A percentile compares a stretch with the other conserved stretches of the same genome.
phyloP scores from a whole-genome alignment of 2,113 vertebrate species.

The Megaptera novaeangliae region DNA sequence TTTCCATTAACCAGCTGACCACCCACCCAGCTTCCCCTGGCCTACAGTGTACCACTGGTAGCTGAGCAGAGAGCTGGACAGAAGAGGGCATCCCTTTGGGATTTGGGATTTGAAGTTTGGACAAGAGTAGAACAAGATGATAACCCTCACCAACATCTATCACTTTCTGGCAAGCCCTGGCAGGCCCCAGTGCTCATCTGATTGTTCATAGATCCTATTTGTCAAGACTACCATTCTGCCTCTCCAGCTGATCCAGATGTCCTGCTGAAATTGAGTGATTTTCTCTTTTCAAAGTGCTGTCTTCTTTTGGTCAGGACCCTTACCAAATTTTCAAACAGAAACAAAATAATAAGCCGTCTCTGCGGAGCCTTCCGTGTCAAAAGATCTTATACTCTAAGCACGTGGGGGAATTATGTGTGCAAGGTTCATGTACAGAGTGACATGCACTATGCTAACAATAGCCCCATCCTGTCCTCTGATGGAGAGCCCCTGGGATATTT shows the following conservation, averaged over 20 bases:
- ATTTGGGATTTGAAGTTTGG: neutral
- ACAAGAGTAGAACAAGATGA: neutral
- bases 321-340: slow-evolving; percentile 32
- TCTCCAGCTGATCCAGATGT: neutral
- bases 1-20: neutral
- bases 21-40: neutral
- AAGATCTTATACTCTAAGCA: slow-evolving; percentile 29
- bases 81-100: neutral
- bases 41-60: fast-evolving
- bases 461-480: neutral
- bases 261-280: neutral
- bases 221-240: neutral
- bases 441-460: neutral
- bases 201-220: neutral
- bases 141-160: neutral
- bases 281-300: neutral
- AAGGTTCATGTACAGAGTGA: neutral
- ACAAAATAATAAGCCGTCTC: neutral
- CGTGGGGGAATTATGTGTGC: neutral
- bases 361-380: slow-evolving; percentile 21
- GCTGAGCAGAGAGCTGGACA: neutral
- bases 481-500: neutral
- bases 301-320: slow-evolving; percentile 6
- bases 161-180: neutral
- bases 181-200: neutral